Evolutionary conservation across 2,113 vertebrate species (phyloP), one percentile per base, ranked within the genome.

Genomic region (Apodemus speciosus): DNA sequence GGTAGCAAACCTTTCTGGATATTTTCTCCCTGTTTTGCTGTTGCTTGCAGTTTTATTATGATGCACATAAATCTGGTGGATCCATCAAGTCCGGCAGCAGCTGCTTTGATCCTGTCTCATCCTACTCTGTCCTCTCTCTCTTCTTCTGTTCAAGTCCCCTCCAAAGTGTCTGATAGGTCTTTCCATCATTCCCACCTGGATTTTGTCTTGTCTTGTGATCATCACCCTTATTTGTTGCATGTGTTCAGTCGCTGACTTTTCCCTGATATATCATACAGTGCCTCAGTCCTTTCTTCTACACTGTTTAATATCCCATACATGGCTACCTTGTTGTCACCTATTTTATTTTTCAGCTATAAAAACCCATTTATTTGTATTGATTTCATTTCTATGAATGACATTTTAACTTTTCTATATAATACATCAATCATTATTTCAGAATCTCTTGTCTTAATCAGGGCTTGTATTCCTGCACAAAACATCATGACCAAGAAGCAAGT

Each of bases 341-440:
- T 35, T 93, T 89, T 91, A 91, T 0, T 72, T 93, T 94, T 92
- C 21, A 77, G 77, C 9, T 83, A 83, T 66, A 90, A 25, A 60
- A 60, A 71, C 30, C 8, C 4, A 87, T 40, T 64, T 46, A 43
- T 69, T 92, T 92, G 15, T 32, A 80, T 32, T 75, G 6, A 80
- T 90, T 80, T 30, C 1, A 71, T 88, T 88, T 60, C 18, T 60
- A 38, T 66, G 14, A 5, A 43, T 60, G 60, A 84, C 30, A 27
- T 85, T 83, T 38, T 64, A 64, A 49, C 32, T 69, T 85, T 90
- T 49, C 21, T n/a, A n/a, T 64, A 21, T 3, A 58, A n/a, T 21
- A 16, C 58, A 43, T 51, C 58, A 90, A 7, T 80, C 11, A 91
- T 80, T 85, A 92, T 92, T 92, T 90, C 35, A 77, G 38, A 58